Conservation (phyloP, 2,888 invertebrate species). For the Drosophila koepferae region DNA sequence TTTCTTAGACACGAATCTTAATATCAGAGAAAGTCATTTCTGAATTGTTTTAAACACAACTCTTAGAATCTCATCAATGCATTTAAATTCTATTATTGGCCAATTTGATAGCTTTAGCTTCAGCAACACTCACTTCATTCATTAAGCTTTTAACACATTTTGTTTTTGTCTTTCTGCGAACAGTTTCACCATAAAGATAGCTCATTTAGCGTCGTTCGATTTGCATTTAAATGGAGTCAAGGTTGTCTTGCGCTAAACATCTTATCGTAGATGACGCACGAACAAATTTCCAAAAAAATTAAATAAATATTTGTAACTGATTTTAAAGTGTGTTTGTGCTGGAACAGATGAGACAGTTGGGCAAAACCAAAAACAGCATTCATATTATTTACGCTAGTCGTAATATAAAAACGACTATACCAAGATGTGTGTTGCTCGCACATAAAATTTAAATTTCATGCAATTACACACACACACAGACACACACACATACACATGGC, state of each 20-base stretch:
- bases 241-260: conserved; percentile 47
- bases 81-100: conserved; percentile 6
- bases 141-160: conserved; percentile 8
- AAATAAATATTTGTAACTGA: conserved; percentile 19
- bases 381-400: conserved; percentile 68
- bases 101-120: background rate
- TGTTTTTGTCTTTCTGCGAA: background rate
- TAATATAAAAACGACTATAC: conserved; percentile 58
- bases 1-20: background rate
- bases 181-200: conserved; percentile 57
- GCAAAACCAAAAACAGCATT: conserved; percentile 30
- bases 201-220: conserved; percentile 50
- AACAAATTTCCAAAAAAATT: conserved; percentile 36
- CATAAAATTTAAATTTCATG: conserved; percentile 74
- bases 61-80: conserved; percentile 10
- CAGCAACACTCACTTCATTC: background rate
- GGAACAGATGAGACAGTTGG: conserved; percentile 39
- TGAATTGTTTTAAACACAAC: background rate
- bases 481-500: conserved; percentile 24
- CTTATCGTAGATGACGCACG: conserved; percentile 57
- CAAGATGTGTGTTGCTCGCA: conserved; percentile 69
- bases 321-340: conserved; percentile 23
- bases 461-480: conserved; percentile 59
- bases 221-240: conserved; percentile 72
- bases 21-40: conserved; percentile 17